phyloP scores from a whole-genome alignment of 2,113 vertebrate species.

The Xiphophorus maculatus region DNA sequence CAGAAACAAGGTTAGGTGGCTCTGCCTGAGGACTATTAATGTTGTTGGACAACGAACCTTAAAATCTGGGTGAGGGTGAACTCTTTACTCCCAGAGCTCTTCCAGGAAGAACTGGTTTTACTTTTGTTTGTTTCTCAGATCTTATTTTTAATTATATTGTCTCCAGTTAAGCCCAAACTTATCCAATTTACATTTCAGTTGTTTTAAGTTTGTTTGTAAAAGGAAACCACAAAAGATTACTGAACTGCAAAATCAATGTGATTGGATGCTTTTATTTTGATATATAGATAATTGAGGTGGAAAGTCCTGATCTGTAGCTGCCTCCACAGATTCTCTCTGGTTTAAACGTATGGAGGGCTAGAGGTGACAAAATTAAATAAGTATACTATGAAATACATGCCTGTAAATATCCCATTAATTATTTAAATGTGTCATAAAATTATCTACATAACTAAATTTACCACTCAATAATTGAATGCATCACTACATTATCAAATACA shows the following conservation, averaged over 20 bases:
- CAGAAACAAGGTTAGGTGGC: slow-evolving; percentile 44
- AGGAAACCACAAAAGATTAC: not conserved
- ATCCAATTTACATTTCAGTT: not conserved
- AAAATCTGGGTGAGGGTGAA: not conserved
- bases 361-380: too few species aligned
- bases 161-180: not conserved
- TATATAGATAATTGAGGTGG: not conserved
- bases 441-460: too few species aligned
- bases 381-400: too few species aligned
- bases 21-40: not conserved
- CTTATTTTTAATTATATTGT: not conserved
- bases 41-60: not conserved
- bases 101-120: not conserved
- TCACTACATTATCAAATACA: too few species aligned
- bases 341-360: too few species aligned
- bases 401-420: too few species aligned
- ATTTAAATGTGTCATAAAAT: too few species aligned
- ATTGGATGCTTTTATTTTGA: not conserved
- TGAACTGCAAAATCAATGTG: too few species aligned
- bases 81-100: slow-evolving; percentile 16
- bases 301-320: not conserved
- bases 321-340: not conserved
- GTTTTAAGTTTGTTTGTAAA: not conserved
- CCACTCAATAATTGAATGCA: too few species aligned
- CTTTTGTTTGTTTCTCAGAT: not conserved